phyloP scores from a whole-genome alignment of 2,888 invertebrate species.

The Drosophila vallismaia region DNA sequence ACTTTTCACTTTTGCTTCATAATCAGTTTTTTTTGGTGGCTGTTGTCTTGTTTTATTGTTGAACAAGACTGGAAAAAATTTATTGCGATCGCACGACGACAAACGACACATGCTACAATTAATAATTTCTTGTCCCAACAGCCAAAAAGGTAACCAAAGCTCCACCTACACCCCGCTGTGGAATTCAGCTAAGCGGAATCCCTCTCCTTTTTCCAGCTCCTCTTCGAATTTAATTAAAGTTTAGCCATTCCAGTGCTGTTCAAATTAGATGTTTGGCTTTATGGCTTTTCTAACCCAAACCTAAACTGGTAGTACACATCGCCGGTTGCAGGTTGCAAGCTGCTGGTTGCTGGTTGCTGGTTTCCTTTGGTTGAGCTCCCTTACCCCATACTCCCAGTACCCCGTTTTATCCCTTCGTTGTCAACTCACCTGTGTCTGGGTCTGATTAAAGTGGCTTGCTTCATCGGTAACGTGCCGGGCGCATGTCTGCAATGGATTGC shows the following conservation, averaged over 20 bases:
- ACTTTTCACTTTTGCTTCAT: constrained; percentile 82
- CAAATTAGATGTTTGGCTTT: constrained; percentile 58
- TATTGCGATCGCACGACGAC: constrained; percentile 71
- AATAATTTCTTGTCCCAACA: constrained; percentile 59
- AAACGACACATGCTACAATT: constrained; percentile 69
- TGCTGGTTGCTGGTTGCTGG: constrained; percentile 5
- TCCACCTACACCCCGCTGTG: constrained; percentile 11
- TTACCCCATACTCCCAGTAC: not conserved
- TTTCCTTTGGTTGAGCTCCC: not conserved
- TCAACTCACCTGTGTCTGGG: constrained; percentile 74
- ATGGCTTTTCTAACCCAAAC: constrained; percentile 46
- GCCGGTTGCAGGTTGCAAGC: constrained; percentile 15
- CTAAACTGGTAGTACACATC: constrained; percentile 50
- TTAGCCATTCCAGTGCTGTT: constrained; percentile 60
- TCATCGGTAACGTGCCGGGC: constrained; percentile 75
- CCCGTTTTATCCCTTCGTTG: constrained; percentile 41
- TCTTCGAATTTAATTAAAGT: constrained; percentile 68
- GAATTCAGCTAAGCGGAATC: constrained; percentile 72
- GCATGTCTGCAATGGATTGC: constrained; percentile 63
- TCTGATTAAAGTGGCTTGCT: constrained; percentile 73
- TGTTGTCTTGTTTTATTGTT: constrained; percentile 45
- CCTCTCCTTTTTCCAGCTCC: constrained; percentile 44
- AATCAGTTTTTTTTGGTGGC: constrained; percentile 59
- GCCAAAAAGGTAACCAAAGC: constrained; percentile 18
- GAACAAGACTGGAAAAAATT: constrained; percentile 58